Base-by-base conservation (phyloP, 2,797 vertebrate genomes). In the Microctenopoma lineatum region DNA sequence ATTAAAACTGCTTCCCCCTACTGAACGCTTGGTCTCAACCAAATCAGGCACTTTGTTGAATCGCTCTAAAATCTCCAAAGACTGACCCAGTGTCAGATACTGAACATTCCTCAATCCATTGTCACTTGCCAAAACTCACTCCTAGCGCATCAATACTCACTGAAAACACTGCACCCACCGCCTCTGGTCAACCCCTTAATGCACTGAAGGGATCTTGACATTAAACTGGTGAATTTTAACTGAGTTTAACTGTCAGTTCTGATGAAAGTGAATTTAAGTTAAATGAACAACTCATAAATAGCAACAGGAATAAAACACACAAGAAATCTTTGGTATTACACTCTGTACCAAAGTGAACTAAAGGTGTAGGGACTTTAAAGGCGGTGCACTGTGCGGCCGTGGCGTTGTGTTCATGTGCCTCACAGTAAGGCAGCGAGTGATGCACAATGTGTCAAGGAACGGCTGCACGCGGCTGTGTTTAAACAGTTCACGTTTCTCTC, bases 151-250 rank as follows among this genome's bases (percentile, higher is more conserved):
- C 15, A 66, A 69, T 48, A 68, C 76, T 68, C 65, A 1, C 50
- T 5, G 8, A 50, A 54, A 66, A 59, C 60, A 21, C 65, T 41
- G 71, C 53, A 4, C 34, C 16, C 57, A 71, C 77, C 63, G 21
- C 45, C 4, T 48, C 65, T 51, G 60, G 6, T 54, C 21, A 66
- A 79, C 71, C 79, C 91, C 56, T 95, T 95, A 96, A 96, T 96
- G 95, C 95, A 96, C 95, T 89, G 92, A 91, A 94, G 89, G 88
- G 93, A 85, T 70, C 92, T 84, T 89, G 91, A 94, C 83, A 91
- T 79, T 89, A 27, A 63, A 90, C 78, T 81, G 86, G 90, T 94
- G 88, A 88, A 92, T 92, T 94, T 67, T 83, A 50, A 50, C 59
- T 57, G 58, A 3, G n/a, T 65, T 39, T 16, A 58, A 45, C 38